phyloP scores from a whole-genome alignment of 2,888 invertebrate genomes.

The Phaedon cochleariae region DNA sequence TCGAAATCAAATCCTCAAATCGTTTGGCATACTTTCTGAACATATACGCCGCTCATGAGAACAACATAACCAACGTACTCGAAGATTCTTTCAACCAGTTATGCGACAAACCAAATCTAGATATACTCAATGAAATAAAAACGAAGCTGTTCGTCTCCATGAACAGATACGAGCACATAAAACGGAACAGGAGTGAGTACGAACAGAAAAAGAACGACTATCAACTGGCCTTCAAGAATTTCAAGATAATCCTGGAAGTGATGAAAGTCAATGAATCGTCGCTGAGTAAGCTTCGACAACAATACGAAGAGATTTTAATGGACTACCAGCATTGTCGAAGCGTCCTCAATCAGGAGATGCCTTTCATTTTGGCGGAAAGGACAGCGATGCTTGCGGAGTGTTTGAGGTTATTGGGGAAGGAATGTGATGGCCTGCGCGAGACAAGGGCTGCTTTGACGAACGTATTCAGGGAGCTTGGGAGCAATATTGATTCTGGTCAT shows the following conservation, averaged over 20 bases:
- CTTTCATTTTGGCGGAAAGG: conserved; percentile 46
- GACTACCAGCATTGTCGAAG: conserved; percentile 54
- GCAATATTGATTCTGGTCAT: conserved; percentile 15
- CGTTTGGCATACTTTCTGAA: conserved; percentile 42
- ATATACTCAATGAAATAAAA: conserved; percentile 40
- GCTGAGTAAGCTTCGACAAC: conserved; percentile 52
- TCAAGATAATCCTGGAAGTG: conserved; percentile 56
- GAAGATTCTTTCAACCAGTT: conserved; percentile 35
- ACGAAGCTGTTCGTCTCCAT: conserved; percentile 42
- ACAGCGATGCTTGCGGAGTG: conserved; percentile 43
- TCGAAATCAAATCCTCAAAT: conserved; percentile 46
- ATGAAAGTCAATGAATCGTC: conserved; percentile 51
- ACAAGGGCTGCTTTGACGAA: conserved; percentile 20
- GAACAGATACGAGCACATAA: conserved; percentile 37
- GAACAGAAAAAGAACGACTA: conserved; percentile 49
- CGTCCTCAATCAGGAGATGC: conserved; percentile 51
- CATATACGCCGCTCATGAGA: conserved; percentile 39
- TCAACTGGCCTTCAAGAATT: conserved; percentile 55
- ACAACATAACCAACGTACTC: conserved; percentile 35
- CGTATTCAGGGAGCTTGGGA: conserved; percentile 26
- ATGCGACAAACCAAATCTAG: conserved; percentile 34
- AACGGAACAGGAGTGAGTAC: conserved; percentile 41
- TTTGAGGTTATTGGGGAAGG: conserved; percentile 40
- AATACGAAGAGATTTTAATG: conserved; percentile 55
- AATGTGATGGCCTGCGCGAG: conserved; percentile 31